phyloP scores from a whole-genome alignment of 2,888 invertebrate species.

The Himalopsyche japonica region DNA sequence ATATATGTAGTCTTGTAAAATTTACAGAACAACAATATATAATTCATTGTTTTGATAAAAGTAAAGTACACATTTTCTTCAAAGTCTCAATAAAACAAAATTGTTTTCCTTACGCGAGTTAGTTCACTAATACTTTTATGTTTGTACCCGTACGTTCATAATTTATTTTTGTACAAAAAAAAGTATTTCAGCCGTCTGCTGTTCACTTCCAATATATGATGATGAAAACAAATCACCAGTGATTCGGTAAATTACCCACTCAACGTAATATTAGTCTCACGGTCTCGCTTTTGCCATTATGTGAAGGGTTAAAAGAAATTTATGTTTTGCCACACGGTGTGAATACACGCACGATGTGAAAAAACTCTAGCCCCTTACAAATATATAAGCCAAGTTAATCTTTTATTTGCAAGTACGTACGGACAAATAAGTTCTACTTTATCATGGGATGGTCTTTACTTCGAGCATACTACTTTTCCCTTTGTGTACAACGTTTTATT shows the following conservation, averaged over 20 bases:
- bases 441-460: background rate
- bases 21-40: too few relatives aligned
- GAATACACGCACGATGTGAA: background rate
- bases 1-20: too few relatives aligned
- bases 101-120: too few relatives aligned
- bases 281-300: background rate
- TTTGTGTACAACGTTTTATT: background rate
- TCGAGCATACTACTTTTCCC: background rate
- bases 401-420: background rate
- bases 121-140: too few relatives aligned
- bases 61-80: too few relatives aligned
- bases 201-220: background rate
- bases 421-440: background rate
- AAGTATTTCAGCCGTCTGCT: background rate
- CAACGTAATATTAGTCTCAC: conserved; percentile 8
- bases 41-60: too few relatives aligned
- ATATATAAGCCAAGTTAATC: background rate
- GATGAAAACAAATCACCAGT: conserved; percentile 24
- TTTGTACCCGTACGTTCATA: too few relatives aligned
- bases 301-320: conserved; percentile 1
- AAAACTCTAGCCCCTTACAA: background rate
- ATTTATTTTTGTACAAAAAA: background rate
- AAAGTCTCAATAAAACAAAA: too few relatives aligned
- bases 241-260: conserved; percentile 25
- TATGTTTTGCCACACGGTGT: background rate